These are phyloP conservation scores for Lerema accius DNA, from an alignment of 1,140 invertebrate species.

Conservation along the genomic window DNA sequence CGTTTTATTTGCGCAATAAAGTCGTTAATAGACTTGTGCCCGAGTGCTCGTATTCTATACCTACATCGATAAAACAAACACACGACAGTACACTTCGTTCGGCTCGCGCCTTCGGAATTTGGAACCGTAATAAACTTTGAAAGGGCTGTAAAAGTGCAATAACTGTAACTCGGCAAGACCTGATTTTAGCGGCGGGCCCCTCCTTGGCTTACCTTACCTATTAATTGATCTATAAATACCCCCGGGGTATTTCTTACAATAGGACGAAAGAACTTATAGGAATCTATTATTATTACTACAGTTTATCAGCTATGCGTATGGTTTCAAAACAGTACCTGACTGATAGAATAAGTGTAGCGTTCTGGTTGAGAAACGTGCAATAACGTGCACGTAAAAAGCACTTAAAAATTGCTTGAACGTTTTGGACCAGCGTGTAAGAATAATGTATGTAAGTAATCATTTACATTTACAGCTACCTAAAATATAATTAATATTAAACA, in stretches of 20 bases:
- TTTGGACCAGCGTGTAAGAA: too few species aligned
- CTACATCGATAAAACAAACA: constrained; percentile 27
- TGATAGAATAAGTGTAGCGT: too few species aligned
- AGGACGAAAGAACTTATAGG: not conserved
- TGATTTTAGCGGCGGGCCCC: constrained; percentile 76
- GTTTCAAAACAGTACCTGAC: too few species aligned
- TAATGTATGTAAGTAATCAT: too few species aligned
- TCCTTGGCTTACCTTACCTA: constrained; percentile 64
- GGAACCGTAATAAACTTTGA: constrained; percentile 80
- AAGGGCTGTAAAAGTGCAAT: constrained; percentile 80
- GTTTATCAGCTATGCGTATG: too few species aligned
- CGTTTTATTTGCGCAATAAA: constrained; percentile 19
- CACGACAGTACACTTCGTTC: constrained; percentile 21
- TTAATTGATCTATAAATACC: constrained; percentile 73
- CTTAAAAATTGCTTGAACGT: too few species aligned
- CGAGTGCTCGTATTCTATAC: not conserved
- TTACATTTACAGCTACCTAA: too few species aligned
- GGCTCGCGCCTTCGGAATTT: constrained; percentile 58
- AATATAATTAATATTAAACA: too few species aligned
- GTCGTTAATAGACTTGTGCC: constrained; percentile 4
- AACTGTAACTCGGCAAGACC: constrained; percentile 75
- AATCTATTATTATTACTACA: too few species aligned
- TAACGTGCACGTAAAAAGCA: too few species aligned
- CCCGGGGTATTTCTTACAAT: constrained; percentile 32
- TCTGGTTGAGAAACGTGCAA: too few species aligned